phyloP scores from a whole-genome alignment of 2,888 invertebrate species.

The Leptopilina drosophilae region DNA sequence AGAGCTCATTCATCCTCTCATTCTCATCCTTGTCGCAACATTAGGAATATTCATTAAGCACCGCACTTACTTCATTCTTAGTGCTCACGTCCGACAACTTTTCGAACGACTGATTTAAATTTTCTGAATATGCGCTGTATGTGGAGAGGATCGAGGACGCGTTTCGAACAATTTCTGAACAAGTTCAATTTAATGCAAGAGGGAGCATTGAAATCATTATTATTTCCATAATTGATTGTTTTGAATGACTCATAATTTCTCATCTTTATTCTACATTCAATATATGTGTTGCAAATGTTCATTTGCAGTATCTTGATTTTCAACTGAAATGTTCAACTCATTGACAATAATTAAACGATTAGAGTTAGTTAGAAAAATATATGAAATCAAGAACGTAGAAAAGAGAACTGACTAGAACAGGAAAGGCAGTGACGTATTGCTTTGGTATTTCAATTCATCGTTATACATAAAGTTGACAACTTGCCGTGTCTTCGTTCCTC shows the following conservation, averaged over 20 bases:
- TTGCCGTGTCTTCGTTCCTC: constrained; percentile 31
- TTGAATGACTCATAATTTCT: neutral
- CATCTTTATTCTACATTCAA: neutral
- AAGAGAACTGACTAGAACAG: constrained; percentile 49
- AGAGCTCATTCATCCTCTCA: constrained; percentile 5
- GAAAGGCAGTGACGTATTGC: constrained; percentile 73
- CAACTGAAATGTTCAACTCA: too few relatives aligned
- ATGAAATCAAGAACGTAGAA: constrained; percentile 42
- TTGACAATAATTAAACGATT: neutral
- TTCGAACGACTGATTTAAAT: constrained; percentile 6
- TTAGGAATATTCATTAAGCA: constrained; percentile 27
- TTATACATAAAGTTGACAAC: constrained; percentile 4
- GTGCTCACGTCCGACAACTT: constrained; percentile 24
- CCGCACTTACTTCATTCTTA: constrained; percentile 19
- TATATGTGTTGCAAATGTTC: neutral
- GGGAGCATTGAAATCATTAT: too few relatives aligned
- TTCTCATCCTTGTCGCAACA: neutral
- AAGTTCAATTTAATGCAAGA: neutral
- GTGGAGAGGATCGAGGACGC: constrained; percentile 22
- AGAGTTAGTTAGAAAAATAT: constrained; percentile 21
- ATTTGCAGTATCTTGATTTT: too few relatives aligned
- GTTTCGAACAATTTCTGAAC: constrained; percentile 7
- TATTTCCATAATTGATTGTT: too few relatives aligned
- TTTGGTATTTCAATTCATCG: constrained; percentile 58
- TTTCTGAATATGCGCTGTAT: constrained; percentile 19